Evolutionary conservation across 2,113 vertebrate genomes (phyloP).

Genomic region (Andinoacara biseriatus): DNA sequence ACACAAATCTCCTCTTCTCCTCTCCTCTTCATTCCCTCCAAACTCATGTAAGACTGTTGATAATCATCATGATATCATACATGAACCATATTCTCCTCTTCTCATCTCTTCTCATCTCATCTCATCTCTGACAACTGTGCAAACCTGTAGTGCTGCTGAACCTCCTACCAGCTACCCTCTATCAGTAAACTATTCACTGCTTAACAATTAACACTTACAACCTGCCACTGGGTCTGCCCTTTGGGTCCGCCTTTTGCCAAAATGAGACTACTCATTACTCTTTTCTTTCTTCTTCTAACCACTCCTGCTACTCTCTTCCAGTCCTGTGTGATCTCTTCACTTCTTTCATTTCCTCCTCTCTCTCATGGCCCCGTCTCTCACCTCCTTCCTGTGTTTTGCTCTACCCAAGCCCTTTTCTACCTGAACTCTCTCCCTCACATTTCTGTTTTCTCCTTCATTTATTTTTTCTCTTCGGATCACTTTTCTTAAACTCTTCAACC

Average conservation of each 20-base stretch:
- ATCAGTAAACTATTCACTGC: constrained; percentile 1
- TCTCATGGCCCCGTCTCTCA: background rate
- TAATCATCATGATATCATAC: background rate
- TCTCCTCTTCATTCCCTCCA: background rate
- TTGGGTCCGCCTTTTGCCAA: background rate
- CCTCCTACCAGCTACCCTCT: background rate
- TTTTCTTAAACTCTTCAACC: constrained; percentile 1
- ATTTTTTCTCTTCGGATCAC: background rate
- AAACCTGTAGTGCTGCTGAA: background rate
- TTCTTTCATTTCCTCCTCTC: background rate
- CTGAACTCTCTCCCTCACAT: background rate
- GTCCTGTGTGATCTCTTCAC: background rate
- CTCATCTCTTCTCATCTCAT: background rate
- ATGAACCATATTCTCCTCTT: background rate
- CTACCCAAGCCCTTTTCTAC: background rate
- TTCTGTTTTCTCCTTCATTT: background rate
- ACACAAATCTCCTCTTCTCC: background rate
- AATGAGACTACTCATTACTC: background rate
- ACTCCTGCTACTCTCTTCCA: background rate
- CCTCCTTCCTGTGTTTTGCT: background rate
- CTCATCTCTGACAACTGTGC: background rate
- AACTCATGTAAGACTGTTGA: background rate
- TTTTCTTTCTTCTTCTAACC: background rate
- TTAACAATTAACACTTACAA: background rate
- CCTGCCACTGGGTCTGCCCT: background rate